Evolutionary conservation across 2,797 vertebrate species (phyloP).

Genomic region (Sebastes trivittatus): DNA sequence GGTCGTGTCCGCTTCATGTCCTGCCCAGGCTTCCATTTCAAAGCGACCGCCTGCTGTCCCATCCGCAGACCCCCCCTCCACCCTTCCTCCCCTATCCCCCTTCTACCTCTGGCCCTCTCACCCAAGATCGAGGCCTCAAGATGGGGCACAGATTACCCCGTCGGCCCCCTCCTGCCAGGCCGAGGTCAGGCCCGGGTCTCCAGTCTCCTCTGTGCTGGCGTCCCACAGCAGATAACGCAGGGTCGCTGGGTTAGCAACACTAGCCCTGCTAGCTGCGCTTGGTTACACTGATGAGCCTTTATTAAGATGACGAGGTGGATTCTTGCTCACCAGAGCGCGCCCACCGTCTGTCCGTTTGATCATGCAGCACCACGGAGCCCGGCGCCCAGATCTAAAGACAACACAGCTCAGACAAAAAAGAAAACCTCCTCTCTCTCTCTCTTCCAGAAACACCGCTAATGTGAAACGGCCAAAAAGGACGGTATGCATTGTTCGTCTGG

Average conservation of each 20-base stretch:
- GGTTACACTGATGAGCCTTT: slow-evolving; percentile 71
- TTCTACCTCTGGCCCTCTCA: slow-evolving; percentile 35
- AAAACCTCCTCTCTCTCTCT: slow-evolving; percentile 35
- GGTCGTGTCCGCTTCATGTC: slow-evolving; percentile 63
- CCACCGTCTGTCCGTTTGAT: slow-evolving; percentile 64
- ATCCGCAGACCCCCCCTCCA: slow-evolving; percentile 12
- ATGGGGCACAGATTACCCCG: slow-evolving; percentile 55
- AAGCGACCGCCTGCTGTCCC: slow-evolving; percentile 68
- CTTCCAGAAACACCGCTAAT: slow-evolving; percentile 65
- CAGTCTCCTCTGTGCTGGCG: not conserved
- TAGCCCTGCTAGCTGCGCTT: slow-evolving; percentile 48
- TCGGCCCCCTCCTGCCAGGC: slow-evolving; percentile 21
- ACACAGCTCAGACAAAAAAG: slow-evolving; percentile 53
- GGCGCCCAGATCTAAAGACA: slow-evolving; percentile 52
- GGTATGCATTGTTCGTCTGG: slow-evolving; percentile 67
- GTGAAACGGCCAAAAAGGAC: slow-evolving; percentile 54
- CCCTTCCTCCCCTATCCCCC: not conserved
- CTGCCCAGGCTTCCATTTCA: slow-evolving; percentile 75
- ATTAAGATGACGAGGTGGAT: slow-evolving; percentile 79
- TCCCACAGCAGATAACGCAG: slow-evolving; percentile 51
- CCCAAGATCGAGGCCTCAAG: slow-evolving; percentile 54
- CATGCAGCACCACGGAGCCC: slow-evolving; percentile 30
- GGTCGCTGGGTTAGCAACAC: slow-evolving; percentile 50
- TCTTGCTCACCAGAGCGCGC: slow-evolving; percentile 69
- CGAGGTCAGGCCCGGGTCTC: slow-evolving; percentile 61